A percentile compares a stretch with the other conserved stretches of the same genome.
Evolutionary conservation across 2,113 vertebrate genomes (phyloP).

Genomic region (Mustelus asterias): DNA sequence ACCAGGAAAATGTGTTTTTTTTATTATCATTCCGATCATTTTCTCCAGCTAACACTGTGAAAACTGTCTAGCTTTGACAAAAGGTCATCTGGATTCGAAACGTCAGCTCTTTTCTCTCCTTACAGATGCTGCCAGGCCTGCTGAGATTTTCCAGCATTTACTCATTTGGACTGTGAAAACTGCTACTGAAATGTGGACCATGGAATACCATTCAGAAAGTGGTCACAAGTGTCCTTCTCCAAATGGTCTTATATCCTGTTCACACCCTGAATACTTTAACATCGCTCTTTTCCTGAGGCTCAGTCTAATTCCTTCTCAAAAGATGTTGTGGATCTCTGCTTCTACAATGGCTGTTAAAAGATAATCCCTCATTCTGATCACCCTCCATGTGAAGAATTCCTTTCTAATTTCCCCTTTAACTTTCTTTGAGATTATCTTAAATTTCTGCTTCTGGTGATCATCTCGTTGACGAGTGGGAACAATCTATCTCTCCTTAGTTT

Average conservation of each 20-base stretch:
- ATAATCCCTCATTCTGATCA: not conserved
- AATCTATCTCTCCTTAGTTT: not conserved
- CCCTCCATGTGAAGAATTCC: not conserved
- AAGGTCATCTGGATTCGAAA: too few species aligned
- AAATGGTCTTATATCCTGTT: not conserved
- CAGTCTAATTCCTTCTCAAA: not conserved
- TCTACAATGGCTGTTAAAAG: not conserved
- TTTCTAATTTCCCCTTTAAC: not conserved
- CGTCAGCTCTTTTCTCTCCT: too few species aligned
- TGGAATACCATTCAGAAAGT: not conserved
- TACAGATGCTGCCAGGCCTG: too few species aligned
- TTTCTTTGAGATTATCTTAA: not conserved
- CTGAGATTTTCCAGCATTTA: too few species aligned
- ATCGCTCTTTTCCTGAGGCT: not conserved
- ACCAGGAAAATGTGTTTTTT: not conserved
- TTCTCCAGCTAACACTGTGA: not conserved
- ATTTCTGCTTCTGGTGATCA: not conserved
- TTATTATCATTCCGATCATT: not conserved
- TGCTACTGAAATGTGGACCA: not conserved
- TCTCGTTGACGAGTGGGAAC: not conserved
- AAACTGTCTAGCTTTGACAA: too few species aligned
- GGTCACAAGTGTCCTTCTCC: not conserved
- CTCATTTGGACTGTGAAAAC: not conserved
- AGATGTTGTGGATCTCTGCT: not conserved
- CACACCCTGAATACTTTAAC: not conserved